Evolutionary conservation across 2,113 vertebrate species (phyloP).

Genomic region (Sceloporus tristichus): DNA sequence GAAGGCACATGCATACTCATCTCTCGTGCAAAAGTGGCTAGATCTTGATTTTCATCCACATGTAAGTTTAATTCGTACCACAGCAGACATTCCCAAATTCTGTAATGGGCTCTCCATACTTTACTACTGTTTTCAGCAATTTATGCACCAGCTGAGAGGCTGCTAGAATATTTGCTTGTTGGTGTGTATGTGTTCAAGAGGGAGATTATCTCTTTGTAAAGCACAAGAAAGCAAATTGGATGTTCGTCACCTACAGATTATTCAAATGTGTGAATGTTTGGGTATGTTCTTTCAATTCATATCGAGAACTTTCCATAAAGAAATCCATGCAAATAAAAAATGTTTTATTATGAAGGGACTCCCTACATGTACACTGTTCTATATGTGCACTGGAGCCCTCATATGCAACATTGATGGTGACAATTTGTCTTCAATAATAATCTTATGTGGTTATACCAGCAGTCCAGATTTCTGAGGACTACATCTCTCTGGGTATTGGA

Average conservation of each 20-base stretch:
- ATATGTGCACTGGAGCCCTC: neutral
- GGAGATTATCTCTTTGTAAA: slow-evolving; percentile 34
- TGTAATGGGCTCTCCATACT: slow-evolving; percentile 51
- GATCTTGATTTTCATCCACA: slow-evolving; percentile 59
- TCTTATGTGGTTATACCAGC: neutral
- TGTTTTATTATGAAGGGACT: slow-evolving; percentile 15
- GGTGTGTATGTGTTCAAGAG: neutral
- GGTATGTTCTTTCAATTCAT: slow-evolving; percentile 1
- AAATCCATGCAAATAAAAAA: too few relatives aligned
- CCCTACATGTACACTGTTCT: fast-evolving
- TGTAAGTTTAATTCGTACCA: slow-evolving; percentile 57
- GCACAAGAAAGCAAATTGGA: slow-evolving; percentile 36
- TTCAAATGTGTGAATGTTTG: slow-evolving; percentile 34
- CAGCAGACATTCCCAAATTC: slow-evolving; percentile 65
- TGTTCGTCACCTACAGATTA: slow-evolving; percentile 48
- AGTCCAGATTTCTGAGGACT: neutral
- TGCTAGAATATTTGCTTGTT: slow-evolving; percentile 46
- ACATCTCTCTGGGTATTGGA: too few relatives aligned
- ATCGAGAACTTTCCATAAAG: neutral
- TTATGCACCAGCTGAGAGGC: slow-evolving; percentile 1
- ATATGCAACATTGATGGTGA: neutral
- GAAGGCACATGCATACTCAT: neutral
- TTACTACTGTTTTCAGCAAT: slow-evolving; percentile 45
- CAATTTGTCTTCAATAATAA: neutral
- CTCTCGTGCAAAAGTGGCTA: slow-evolving; percentile 44